Percentiles rank a stretch among this genome's conserved stretches.
Evolutionary conservation across 2,888 invertebrate genomes (phyloP).

Genomic region (Ophion costatus): DNA sequence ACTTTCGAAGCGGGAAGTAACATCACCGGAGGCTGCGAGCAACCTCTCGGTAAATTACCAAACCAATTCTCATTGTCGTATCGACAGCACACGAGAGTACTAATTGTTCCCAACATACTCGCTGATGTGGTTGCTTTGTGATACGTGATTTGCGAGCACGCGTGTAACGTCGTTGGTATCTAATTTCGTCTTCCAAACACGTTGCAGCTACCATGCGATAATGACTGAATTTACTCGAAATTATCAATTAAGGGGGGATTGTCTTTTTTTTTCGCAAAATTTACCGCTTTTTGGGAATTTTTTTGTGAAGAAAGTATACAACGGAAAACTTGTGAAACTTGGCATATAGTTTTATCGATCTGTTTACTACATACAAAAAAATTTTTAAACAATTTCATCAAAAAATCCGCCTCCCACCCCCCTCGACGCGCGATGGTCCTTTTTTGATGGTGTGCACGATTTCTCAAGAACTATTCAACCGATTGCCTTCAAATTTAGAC

Average conservation of each 20-base stretch:
- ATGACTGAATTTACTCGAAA: background rate
- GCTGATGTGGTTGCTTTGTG: conserved; percentile 13
- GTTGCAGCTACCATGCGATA: background rate
- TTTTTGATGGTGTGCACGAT: too few species aligned
- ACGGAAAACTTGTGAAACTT: too few species aligned
- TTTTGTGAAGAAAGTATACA: too few species aligned
- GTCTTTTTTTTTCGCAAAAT: too few species aligned
- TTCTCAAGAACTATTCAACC: too few species aligned
- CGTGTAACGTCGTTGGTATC: background rate
- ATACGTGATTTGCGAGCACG: background rate
- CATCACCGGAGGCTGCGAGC: conserved; percentile 42
- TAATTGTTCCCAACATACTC: conserved; percentile 24
- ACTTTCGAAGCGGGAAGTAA: conserved; percentile 37
- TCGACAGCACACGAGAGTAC: background rate
- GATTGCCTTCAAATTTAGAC: too few species aligned
- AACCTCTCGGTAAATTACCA: conserved; percentile 42
- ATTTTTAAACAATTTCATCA: too few species aligned
- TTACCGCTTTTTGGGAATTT: too few species aligned
- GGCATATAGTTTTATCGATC: too few species aligned
- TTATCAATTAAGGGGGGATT: background rate
- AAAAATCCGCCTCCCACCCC: too few species aligned
- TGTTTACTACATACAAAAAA: too few species aligned
- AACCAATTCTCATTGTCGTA: conserved; percentile 42
- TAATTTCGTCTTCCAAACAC: conserved; percentile 3
- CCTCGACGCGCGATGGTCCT: too few species aligned